These are phyloP conservation scores for Cacoxenus indagator DNA, from an alignment of 2,888 invertebrate genomes.

Conservation along the genomic window DNA sequence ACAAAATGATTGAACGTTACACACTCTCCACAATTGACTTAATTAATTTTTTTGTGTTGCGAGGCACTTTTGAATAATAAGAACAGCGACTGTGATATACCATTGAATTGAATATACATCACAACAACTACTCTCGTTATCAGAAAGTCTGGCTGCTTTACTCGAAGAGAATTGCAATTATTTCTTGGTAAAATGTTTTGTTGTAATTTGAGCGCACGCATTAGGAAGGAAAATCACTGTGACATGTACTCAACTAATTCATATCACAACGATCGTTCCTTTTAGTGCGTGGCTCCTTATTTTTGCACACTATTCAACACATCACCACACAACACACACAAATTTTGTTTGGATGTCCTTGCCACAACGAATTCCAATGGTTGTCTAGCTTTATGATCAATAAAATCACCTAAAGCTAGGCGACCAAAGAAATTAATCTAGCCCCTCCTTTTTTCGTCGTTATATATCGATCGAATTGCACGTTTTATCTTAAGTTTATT, in stretches of 20 bases:
- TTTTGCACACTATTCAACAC: neutral
- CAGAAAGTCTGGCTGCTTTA: neutral
- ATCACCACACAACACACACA: neutral
- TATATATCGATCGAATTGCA: too few relatives aligned
- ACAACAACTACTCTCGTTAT: conserved; percentile 26
- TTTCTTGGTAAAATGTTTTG: neutral
- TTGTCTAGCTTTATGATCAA: conserved; percentile 69
- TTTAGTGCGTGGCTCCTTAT: conserved; percentile 52
- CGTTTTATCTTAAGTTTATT: neutral
- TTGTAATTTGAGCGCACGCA: conserved; percentile 44
- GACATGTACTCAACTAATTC: conserved; percentile 60
- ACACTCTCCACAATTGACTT: neutral
- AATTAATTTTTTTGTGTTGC: conserved; percentile 27
- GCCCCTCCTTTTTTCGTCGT: conserved; percentile 23
- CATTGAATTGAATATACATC: conserved; percentile 27
- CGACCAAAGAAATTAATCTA: conserved; percentile 69
- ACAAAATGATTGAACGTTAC: neutral
- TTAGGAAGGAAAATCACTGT: conserved; percentile 71
- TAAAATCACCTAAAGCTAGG: conserved; percentile 65
- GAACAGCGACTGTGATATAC: conserved; percentile 70
- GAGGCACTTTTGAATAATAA: conserved; percentile 58
- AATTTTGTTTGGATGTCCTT: conserved; percentile 29
- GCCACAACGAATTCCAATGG: conserved; percentile 70
- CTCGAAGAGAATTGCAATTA: neutral
- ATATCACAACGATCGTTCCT: conserved; percentile 72